Base-by-base conservation (phyloP, 2,113 vertebrate species). In the Pteropus alecto region DNA sequence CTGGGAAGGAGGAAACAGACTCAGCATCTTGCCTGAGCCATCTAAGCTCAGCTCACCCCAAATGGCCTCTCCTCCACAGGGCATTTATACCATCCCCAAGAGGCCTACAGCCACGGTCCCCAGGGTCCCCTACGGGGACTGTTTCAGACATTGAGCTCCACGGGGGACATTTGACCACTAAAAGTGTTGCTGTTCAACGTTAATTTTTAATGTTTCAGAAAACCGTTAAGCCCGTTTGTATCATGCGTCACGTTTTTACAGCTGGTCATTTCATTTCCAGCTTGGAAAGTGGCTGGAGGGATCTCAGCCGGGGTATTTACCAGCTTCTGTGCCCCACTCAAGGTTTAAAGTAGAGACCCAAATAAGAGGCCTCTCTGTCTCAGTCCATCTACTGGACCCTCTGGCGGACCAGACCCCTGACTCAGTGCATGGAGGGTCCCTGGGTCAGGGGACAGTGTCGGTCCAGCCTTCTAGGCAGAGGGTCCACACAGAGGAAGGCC, bases 201-300 rank as follows among this genome's bases (percentile, higher is more conserved):
- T 87, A 88, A 97, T 78, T 95, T 96, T 97, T 96, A 94, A 98
- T 85, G 88, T 83, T 81, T 82, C 67, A 43, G 65, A 85, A 97
- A 93, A 65, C 96, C 93, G 87, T 94, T 71, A 93, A 77, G 68
- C 85, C 51, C 67, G 60, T 35, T 28, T 38, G 79, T 73, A 63
- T 33, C 26, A 81, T 28, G 74, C 18, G 13, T 61, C 15, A 3
- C 74, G 41, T 82, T 60, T 77, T 93, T 51, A 79, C 43, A 41
- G 88, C 51, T 11, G 88, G 73, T 30, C 96, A 56, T 79, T 93
- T 93, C 83, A 81, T 90, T 95, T 90, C 71, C 84, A 96, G 81
- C 91, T 46, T 48, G 63, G 92, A 51, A 71, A 90, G 58, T 15
- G 81, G 92, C 86, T 15, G 67, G 51, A 65, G n/a, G 41, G 16